phyloP scores from a whole-genome alignment of 2,113 vertebrate species.

The Vanacampus margaritifer region DNA sequence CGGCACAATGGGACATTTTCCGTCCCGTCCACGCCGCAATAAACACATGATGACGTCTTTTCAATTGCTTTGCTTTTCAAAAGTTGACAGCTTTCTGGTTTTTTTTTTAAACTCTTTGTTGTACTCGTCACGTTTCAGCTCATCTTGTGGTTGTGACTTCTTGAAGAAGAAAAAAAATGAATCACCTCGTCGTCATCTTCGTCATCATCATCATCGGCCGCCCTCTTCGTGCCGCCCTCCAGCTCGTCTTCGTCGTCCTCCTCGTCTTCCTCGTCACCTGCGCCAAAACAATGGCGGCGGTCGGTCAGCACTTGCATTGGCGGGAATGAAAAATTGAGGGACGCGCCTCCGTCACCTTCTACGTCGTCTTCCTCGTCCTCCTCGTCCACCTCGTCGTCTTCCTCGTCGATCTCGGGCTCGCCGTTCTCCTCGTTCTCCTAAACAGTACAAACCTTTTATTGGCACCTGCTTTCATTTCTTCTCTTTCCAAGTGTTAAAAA shows the following conservation, averaged over 20 bases:
- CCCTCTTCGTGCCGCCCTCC: slow-evolving; percentile 86
- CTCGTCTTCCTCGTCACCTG: slow-evolving; percentile 93
- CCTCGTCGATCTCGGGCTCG: slow-evolving; percentile 73
- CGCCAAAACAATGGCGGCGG: background rate
- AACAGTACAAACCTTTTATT: background rate
- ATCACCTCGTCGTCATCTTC: slow-evolving; percentile 74
- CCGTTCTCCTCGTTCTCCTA: slow-evolving; percentile 79
- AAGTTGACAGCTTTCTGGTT: no score
- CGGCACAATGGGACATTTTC: background rate
- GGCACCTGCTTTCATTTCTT: no score
- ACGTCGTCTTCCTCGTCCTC: slow-evolving; percentile 76
- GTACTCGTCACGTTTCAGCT: no score
- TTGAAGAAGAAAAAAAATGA: fast-evolving
- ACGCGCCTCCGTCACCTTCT: slow-evolving; percentile 50
- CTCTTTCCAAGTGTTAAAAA: no score
- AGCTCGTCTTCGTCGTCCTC: slow-evolving; percentile 89
- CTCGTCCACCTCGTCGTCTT: slow-evolving; percentile 75
- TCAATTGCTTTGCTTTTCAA: no score
- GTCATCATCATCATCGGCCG: slow-evolving; percentile 87
- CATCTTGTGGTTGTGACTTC: no score
- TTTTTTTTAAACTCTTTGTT: no score
- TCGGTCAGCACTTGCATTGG: fast-evolving
- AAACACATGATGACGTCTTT: no score
- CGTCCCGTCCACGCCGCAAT: no score
- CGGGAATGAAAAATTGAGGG: fast-evolving